These are phyloP conservation scores for Pyxicephalus adspersus DNA, from an alignment of 2,113 vertebrate species.

Conservation along the genomic window DNA sequence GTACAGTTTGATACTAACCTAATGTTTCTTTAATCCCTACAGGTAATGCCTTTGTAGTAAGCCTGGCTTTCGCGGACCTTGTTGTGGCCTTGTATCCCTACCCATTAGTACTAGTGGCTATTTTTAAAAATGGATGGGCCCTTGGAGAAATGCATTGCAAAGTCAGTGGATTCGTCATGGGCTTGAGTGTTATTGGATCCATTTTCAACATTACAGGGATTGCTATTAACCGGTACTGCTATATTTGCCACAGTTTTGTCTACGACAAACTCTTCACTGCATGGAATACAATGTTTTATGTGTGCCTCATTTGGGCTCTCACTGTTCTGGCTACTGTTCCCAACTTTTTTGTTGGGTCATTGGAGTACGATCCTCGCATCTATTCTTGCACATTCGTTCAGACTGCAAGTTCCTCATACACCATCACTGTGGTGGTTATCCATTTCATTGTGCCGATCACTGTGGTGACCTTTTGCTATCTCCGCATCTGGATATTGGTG, in stretches of 20 bases:
- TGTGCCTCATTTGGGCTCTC: constrained; percentile 81
- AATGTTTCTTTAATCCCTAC: constrained; percentile 58
- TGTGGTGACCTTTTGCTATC: constrained; percentile 89
- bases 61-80: constrained; percentile 87
- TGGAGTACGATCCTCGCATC: constrained; percentile 84
- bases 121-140: constrained; percentile 87
- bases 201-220: constrained; percentile 93
- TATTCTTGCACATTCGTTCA: constrained; percentile 91
- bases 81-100: constrained; percentile 91
- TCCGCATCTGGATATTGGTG: constrained; percentile 88
- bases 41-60: constrained; percentile 94
- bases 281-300: constrained; percentile 81
- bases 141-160: constrained; percentile 86
- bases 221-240: constrained; percentile 90
- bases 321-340: constrained; percentile 82
- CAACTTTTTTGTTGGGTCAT: constrained; percentile 86
- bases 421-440: constrained; percentile 79
- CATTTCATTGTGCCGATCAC: constrained; percentile 90
- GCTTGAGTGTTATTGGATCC: constrained; percentile 88
- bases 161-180: constrained; percentile 92
- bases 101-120: constrained; percentile 84
- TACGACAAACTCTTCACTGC: constrained; percentile 81
- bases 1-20: neutral
- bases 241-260: constrained; percentile 85
- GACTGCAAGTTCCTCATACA: constrained; percentile 84